These are phyloP conservation scores for Caenorhabditis afra DNA, from an alignment of 2,888 invertebrate species.

Conservation along the genomic window DNA sequence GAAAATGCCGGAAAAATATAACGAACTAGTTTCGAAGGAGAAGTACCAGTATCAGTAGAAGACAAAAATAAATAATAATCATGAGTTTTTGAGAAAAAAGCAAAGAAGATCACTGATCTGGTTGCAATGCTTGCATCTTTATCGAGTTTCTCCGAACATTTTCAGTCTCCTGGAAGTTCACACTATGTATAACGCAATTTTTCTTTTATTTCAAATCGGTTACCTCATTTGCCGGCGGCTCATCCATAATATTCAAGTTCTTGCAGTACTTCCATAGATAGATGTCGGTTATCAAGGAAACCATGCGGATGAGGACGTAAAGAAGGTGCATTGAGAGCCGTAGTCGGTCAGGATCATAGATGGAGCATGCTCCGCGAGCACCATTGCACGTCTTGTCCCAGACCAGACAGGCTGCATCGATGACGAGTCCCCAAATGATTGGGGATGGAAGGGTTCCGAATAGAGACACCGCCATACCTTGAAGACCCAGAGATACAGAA, in stretches of 20 bases:
- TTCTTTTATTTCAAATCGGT: too few species aligned
- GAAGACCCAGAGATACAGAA: conserved; percentile 76
- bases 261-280: conserved; percentile 79
- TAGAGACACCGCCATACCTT: conserved; percentile 78
- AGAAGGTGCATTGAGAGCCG: conserved; percentile 77
- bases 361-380: conserved; percentile 80
- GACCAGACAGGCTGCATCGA: conserved; percentile 81
- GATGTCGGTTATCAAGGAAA: conserved; percentile 76
- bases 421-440: conserved; percentile 81
- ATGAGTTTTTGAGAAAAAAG: not conserved
- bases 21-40: not conserved
- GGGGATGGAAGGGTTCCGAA: conserved; percentile 81
- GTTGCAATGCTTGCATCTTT: conserved; percentile 50
- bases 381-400: conserved; percentile 81
- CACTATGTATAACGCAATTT: too few species aligned
- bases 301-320: conserved; percentile 72
- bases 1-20: not conserved
- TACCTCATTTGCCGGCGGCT: conserved; percentile 69
- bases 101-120: conserved; percentile 22
- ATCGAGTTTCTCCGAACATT: conserved; percentile 47
- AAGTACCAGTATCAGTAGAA: conserved; percentile 29
- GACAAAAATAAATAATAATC: conserved; percentile 9
- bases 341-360: conserved; percentile 80
- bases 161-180: conserved; percentile 37
- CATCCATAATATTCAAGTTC: conserved; percentile 77